Percentiles rank a stretch among this genome's conserved stretches.
phyloP scores from a whole-genome alignment of 2,888 invertebrate species.

The Diploptera punctata region DNA sequence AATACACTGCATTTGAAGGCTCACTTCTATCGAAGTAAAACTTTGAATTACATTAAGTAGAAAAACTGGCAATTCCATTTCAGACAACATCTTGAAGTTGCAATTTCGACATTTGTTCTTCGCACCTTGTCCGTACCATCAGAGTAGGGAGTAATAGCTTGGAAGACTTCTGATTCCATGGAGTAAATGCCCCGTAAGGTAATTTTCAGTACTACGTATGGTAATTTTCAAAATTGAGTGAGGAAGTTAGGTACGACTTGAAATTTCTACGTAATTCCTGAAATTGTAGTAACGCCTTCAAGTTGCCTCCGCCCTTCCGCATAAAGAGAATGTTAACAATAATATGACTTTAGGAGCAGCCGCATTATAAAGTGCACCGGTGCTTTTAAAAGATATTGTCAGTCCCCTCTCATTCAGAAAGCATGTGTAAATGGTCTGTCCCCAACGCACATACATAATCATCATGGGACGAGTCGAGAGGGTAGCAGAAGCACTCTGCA shows the following conservation, averaged over 20 bases:
- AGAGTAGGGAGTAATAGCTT: background rate
- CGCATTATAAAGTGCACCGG: background rate
- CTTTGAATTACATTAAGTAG: too few species aligned
- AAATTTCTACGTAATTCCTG: background rate
- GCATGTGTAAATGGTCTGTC: background rate
- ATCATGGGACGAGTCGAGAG: background rate
- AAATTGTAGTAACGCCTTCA: background rate
- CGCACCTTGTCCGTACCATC: background rate
- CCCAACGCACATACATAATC: background rate
- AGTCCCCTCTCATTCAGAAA: background rate
- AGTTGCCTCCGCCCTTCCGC: background rate
- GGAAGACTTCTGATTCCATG: background rate
- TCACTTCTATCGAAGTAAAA: too few species aligned
- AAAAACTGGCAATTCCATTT: too few species aligned
- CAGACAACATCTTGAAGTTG: too few species aligned
- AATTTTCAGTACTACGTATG: background rate
- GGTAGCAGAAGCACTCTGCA: background rate
- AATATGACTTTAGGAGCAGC: background rate
- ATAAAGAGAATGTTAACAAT: background rate
- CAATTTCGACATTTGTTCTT: too few species aligned
- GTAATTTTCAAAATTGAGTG: background rate
- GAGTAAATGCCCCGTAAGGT: background rate
- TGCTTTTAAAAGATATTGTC: background rate
- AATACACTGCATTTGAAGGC: too few species aligned
- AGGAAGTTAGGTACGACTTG: background rate